Conservation (phyloP, 2,888 invertebrate genomes). For the Drosophila neonasuta region DNA sequence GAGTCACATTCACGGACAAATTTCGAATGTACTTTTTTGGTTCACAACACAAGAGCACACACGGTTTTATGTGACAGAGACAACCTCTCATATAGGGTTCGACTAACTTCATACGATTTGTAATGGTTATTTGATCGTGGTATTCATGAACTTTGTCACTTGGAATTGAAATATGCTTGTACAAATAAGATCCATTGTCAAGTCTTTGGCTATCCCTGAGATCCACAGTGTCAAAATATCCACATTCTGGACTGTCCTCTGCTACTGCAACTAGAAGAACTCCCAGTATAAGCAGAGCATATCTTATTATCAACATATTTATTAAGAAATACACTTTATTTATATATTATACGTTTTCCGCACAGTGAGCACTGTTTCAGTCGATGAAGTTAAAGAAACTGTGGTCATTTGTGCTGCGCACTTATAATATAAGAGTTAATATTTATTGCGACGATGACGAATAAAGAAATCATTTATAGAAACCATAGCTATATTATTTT, state of each 20-base stretch:
- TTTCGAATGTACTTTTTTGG: neutral
- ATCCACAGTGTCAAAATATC: slow-evolving; percentile 54
- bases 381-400: slow-evolving; percentile 4
- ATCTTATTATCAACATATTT: neutral
- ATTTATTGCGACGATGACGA: too few relatives aligned
- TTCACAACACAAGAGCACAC: slow-evolving; percentile 71
- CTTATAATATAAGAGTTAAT: too few relatives aligned
- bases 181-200: slow-evolving; percentile 54
- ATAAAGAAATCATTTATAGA: too few relatives aligned
- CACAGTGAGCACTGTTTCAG: neutral
- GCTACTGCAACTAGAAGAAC: neutral
- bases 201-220: slow-evolving; percentile 32
- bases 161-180: slow-evolving; percentile 55
- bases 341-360: neutral
- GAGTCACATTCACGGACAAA: slow-evolving; percentile 11
- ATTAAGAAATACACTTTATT: too few relatives aligned
- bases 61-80: slow-evolving; percentile 66
- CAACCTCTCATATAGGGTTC: slow-evolving; percentile 58
- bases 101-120: rapidly evolving
- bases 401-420: too few relatives aligned
- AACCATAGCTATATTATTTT: too few relatives aligned
- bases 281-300: neutral
- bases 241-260: slow-evolving; percentile 26
- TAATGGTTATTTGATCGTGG: slow-evolving; percentile 9
- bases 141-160: slow-evolving; percentile 31